A percentile compares a stretch with the other conserved stretches of the same genome.
Conservation (phyloP, 2,888 invertebrate genomes). For the Alloplasta piceator region DNA sequence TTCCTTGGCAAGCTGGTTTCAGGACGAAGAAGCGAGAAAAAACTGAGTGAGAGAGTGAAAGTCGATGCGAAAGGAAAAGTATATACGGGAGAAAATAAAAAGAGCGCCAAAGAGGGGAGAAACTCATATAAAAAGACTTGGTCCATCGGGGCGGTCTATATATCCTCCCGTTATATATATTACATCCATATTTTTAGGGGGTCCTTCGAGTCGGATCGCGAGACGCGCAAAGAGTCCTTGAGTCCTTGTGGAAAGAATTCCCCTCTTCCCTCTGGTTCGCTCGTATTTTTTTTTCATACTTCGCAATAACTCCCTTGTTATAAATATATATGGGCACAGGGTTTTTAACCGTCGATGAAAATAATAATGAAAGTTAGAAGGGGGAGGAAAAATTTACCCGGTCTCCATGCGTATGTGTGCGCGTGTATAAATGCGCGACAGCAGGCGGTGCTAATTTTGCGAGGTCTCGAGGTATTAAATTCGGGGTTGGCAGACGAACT, state of each 20-base stretch:
- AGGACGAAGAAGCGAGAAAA: conserved; percentile 21
- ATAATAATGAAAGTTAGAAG: conserved; percentile 57
- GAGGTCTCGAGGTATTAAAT: conserved; percentile 57
- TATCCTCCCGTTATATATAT: not conserved
- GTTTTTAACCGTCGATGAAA: conserved; percentile 53
- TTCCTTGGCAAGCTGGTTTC: conserved; percentile 60
- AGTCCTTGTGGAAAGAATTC: conserved; percentile 54
- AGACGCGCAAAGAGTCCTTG: conserved; percentile 59
- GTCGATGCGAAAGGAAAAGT: conserved; percentile 47
- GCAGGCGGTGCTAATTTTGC: conserved; percentile 58
- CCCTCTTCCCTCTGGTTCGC: conserved; percentile 32
- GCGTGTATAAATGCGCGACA: conserved; percentile 29
- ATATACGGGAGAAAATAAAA: conserved; percentile 33
- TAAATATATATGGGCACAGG: conserved; percentile 3
- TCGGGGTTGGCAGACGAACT: conserved; percentile 25
- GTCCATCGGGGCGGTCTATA: conserved; percentile 45
- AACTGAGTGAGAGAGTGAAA: conserved; percentile 52
- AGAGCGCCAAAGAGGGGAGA: conserved; percentile 44
- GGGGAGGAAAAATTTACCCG: not conserved
- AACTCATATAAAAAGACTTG: conserved; percentile 65
- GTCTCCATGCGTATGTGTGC: not conserved
- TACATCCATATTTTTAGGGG: conserved; percentile 10
- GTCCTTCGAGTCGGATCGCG: conserved; percentile 47
- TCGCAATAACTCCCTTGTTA: conserved; percentile 20
- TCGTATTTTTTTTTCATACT: conserved; percentile 39